A percentile compares a stretch with the other conserved stretches of the same genome.
phyloP scores from a whole-genome alignment of 2,113 vertebrate genomes.

The human (Homo sapiens) region DNA sequence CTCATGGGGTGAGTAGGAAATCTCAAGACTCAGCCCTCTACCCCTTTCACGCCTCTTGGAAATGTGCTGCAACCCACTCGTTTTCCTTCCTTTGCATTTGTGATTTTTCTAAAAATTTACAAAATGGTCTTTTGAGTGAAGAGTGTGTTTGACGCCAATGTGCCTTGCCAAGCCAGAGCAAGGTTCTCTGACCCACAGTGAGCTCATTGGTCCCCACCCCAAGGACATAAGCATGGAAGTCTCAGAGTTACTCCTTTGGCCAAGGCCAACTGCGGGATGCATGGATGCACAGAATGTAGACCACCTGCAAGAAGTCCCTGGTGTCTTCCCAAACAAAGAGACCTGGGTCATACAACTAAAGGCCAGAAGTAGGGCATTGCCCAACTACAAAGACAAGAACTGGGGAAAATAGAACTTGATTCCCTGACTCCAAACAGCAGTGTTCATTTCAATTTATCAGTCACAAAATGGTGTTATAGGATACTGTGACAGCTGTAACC shows the following conservation, averaged over 20 bases:
- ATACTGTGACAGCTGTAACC: neutral
- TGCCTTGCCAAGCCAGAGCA: neutral
- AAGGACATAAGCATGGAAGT: neutral
- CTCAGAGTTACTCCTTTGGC: neutral
- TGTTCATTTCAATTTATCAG: neutral
- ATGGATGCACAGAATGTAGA: neutral
- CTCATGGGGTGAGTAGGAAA: neutral
- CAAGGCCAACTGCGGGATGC: too few relatives aligned
- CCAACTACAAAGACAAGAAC: neutral
- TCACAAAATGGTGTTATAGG: neutral
- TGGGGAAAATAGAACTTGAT: neutral
- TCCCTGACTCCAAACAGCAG: neutral
- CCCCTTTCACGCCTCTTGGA: neutral
- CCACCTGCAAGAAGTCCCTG: neutral
- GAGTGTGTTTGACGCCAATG: neutral
- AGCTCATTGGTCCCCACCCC: neutral
- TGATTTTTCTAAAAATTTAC: neutral
- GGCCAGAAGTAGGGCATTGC: neutral
- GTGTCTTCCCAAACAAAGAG: neutral
- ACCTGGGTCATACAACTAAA: neutral
- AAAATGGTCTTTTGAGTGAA: neutral
- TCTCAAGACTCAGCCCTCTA: neutral
- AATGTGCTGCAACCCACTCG: neutral
- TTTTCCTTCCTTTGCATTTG: neutral
- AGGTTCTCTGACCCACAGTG: neutral